Evolutionary conservation across 2,113 vertebrate genomes (phyloP).

Genomic region (Cyanocitta stelleri): DNA sequence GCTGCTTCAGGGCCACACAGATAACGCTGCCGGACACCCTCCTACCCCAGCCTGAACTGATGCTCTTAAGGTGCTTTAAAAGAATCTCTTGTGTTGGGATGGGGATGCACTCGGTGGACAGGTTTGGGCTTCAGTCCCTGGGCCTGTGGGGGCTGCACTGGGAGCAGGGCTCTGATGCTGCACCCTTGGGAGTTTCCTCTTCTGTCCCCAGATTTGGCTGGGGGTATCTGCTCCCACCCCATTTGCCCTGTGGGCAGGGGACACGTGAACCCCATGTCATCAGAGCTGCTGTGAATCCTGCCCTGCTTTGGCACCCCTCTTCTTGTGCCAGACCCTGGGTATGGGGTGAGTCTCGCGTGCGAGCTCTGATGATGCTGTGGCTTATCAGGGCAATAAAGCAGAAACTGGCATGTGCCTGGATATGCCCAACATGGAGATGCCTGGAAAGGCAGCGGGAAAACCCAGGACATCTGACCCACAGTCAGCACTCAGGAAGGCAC

Average conservation of each 20-base stretch:
- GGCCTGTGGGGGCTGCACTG: fast-evolving
- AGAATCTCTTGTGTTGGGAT: fast-evolving
- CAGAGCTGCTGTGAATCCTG: background rate
- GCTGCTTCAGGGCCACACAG: background rate
- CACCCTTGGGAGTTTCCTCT: background rate
- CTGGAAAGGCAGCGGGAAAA: fast-evolving
- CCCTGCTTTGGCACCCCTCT: background rate
- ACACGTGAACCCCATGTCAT: fast-evolving
- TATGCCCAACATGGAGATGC: background rate
- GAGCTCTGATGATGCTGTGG: background rate
- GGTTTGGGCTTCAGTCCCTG: background rate
- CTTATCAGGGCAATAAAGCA: background rate
- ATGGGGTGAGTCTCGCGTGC: fast-evolving
- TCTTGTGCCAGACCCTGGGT: background rate
- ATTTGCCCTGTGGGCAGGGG: background rate
- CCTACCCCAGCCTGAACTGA: fast-evolving
- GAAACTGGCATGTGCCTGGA: background rate
- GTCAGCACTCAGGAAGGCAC: background rate
- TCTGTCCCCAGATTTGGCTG: background rate
- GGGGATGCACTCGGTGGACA: fast-evolving
- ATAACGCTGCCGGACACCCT: background rate
- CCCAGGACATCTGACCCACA: background rate
- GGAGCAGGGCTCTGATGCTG: background rate
- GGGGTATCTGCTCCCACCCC: fast-evolving
- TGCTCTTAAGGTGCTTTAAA: background rate